Evolutionary conservation across 23 tunicate genomes (phyloP).

Genomic region (Ciona savignyi): DNA sequence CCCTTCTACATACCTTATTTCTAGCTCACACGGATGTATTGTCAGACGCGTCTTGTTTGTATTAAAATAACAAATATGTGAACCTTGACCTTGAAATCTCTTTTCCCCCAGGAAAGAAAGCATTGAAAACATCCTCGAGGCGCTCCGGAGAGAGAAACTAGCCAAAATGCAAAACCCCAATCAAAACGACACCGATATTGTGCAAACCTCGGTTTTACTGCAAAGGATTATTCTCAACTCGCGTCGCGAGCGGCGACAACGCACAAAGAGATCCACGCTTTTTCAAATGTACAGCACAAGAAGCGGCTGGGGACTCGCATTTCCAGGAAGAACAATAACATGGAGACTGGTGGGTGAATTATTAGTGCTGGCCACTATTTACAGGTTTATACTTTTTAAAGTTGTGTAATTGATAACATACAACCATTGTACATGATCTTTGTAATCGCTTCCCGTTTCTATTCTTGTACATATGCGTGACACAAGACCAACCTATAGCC

Average conservation of each 20-base stretch:
- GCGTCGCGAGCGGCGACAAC: conserved; percentile 1
- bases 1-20: too few relatives aligned
- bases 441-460: too few relatives aligned
- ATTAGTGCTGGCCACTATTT: too few relatives aligned
- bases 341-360: conserved; percentile 72
- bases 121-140: conserved; percentile 32
- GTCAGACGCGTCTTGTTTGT: too few relatives aligned
- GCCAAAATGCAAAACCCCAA: neutral
- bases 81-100: too few relatives aligned
- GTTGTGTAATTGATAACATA: too few relatives aligned
- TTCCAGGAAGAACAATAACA: conserved; percentile 42
- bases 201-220: neutral
- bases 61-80: too few relatives aligned
- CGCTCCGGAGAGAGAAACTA: conserved; percentile 31
- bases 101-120: conserved; percentile 19
- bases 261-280: conserved; percentile 26
- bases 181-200: neutral
- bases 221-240: neutral
- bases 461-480: too few relatives aligned
- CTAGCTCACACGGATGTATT: too few relatives aligned
- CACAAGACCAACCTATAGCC: too few relatives aligned
- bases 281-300: conserved; percentile 7
- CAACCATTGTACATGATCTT: too few relatives aligned
- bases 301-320: conserved; percentile 54
- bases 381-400: too few relatives aligned